Evolutionary conservation across 1,140 invertebrate genomes (phyloP).

Genomic region (Sitodiplosis mosellana): DNA sequence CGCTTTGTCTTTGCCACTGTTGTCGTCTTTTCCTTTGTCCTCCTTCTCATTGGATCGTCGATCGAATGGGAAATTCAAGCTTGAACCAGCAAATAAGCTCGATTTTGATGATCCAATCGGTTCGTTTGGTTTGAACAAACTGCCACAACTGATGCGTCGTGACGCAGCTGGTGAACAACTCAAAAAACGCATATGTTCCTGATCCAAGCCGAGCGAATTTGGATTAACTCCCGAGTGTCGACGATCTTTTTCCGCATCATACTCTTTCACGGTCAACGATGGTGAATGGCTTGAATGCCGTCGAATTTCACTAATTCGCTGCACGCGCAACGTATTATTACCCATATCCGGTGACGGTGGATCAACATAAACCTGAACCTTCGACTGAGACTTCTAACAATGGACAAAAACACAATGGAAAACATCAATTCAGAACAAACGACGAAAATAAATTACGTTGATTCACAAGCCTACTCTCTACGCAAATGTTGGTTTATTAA

Average conservation of each 20-base stretch:
- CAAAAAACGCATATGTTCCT: conserved; percentile 35
- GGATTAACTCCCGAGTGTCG: conserved; percentile 34
- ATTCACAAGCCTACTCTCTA: no score
- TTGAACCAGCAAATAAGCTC: conserved; percentile 25
- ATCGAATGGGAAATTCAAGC: conserved; percentile 16
- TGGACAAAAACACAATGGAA: not conserved
- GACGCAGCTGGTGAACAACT: conserved; percentile 53
- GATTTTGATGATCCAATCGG: conserved; percentile 35
- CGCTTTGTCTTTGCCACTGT: conserved; percentile 22
- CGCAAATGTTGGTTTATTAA: no score
- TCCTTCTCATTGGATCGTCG: conserved; percentile 8
- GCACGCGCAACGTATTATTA: conserved; percentile 5
- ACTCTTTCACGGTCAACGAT: conserved; percentile 19
- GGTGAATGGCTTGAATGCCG: conserved; percentile 24
- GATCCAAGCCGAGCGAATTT: conserved; percentile 35
- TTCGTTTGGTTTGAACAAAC: conserved; percentile 44
- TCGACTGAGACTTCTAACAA: conserved; percentile 16
- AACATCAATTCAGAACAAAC: no score
- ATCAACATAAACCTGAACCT: conserved; percentile 48
- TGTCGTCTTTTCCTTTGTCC: conserved; percentile 13
- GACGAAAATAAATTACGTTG: no score
- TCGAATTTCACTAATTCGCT: conserved; percentile 13
- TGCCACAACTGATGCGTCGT: conserved; percentile 56
- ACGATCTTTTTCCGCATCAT: conserved; percentile 25
- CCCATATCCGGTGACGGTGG: conserved; percentile 38